Evolutionary conservation across 2,888 invertebrate species (phyloP), one percentile per base, ranked within the genome.

Genomic region (Ferrisia virgata): DNA sequence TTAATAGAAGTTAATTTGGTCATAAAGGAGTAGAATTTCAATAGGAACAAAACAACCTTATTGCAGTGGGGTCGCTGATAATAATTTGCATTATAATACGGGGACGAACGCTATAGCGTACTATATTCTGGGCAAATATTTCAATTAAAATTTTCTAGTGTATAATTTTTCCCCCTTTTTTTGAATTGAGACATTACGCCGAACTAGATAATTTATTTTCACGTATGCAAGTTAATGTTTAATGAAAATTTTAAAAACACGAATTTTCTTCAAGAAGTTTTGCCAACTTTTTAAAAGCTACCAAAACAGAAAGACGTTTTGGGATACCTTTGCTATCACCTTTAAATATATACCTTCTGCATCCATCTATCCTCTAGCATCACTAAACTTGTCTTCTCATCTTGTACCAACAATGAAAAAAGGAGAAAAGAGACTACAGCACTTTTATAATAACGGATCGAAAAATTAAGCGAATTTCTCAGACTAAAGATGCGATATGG

Each of bases 11-110:
- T 76, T 33, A 76, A 76, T 76, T 36, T 76, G 36, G 36, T 36
- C 72, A 76, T 76, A 76, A 76, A 76, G 36, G 72, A 76, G 53
- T 53, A 53, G 36, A 36, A 76, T 18, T 31, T 76, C 33, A 76
- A 76, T 76, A 28, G 18, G 15, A 36, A 76, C 72, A 28, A 33
- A 69, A 69, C 28, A 69, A 22, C 64, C 31, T 53, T 15, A 11
- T 9, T 22, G 53, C 53, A 28, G 69, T 31, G 69, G 31, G 31
- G 69, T 69, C 31, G 31, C 31, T 31, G 13, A 33, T n/a, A 40
- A 33, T n/a, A 69, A 69, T 69, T 69, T 69, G 18, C 72, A 36
- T 76, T 18, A 76, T 18, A 76, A 64, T 28, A 76, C 18, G 36
- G 36, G 36, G 72, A 76, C 33, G 36, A 76, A 76, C 9, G n/a